phyloP scores from a whole-genome alignment of 2,888 invertebrate genomes.

The Orthonychiurus folsomi region DNA sequence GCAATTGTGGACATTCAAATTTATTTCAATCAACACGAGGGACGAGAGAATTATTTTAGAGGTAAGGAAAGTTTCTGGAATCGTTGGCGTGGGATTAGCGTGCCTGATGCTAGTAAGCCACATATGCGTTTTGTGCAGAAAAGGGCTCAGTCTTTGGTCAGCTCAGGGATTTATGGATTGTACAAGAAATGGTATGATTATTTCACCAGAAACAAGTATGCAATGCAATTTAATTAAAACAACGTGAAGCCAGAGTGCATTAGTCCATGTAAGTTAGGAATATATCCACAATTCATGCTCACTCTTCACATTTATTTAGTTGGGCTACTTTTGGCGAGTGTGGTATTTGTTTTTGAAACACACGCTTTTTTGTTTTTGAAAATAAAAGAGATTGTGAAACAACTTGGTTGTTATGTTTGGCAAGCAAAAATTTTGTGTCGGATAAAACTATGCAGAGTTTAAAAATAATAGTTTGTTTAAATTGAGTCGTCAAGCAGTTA shows the following conservation, averaged over 20 bases:
- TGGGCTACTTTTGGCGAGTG: neutral
- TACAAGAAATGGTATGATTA: neutral
- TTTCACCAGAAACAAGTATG: neutral
- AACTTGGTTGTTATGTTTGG: too few relatives aligned
- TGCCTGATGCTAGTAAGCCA: neutral
- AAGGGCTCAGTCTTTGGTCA: neutral
- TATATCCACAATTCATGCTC: neutral
- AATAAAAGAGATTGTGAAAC: neutral
- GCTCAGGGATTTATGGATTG: neutral
- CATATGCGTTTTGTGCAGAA: neutral
- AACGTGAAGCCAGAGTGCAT: neutral
- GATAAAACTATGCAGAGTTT: too few relatives aligned
- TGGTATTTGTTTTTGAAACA: neutral
- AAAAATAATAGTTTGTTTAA: too few relatives aligned
- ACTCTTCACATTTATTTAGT: neutral
- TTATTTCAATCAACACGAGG: neutral
- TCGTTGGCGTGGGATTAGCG: neutral
- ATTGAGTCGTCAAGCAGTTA: too few relatives aligned
- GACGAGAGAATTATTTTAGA: neutral
- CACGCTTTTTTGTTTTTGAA: neutral
- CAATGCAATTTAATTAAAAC: neutral
- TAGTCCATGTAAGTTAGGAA: neutral
- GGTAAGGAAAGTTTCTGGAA: neutral
- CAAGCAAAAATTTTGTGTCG: too few relatives aligned
- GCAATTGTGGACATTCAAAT: neutral